Evolutionary conservation across 2,113 vertebrate species (phyloP), one percentile per base, ranked within the genome.

Genomic region (Prionailurus bengalensis): DNA sequence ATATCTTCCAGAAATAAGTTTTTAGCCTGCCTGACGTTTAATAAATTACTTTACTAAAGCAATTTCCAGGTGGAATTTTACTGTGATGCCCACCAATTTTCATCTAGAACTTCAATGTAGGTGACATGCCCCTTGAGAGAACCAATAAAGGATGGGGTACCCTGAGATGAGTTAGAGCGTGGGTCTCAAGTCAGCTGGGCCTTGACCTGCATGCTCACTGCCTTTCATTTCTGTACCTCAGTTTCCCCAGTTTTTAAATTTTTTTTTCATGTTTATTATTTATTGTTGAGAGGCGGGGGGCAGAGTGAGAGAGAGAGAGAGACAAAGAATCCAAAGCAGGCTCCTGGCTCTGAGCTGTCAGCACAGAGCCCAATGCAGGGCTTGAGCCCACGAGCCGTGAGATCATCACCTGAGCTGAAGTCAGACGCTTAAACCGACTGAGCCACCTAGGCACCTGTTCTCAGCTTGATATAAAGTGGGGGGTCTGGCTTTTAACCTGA

Each of bases 31-130:
- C 51, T 70, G 61, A 78, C 4, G 6, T 89, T 84, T 96, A 36
- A 36, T 36, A 36, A 36, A 36, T 36, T 36, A 36, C 36, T 36
- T 87, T 87, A 89, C 74, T 58, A 73, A 89, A 71, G 17, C 31
- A 81, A 33, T 89, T 92, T 96, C 79, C 48, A 76, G 65, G 48
- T 90, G 85, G 61, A 71, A 33, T 81, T 94, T 96, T 71, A 51
- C 3, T 58, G 27, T 21, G 48, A 58, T 17, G 51, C 58, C 45
- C 14, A 55, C 10, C 27, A 51, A 1, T 76, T 95, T 90, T 91
- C n/a, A 81, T 65, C 82, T 65, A 84, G 90, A 81, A 66, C 58
- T 45, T 85, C 42, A 93, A 33, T 45, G 19, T 39, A 68, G n/a
- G 15, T 70, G 12, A 39, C 36, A 61, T 33, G 27, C 8, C 45